Conservation (phyloP, 2,888 invertebrate species). For the Bibio marci region DNA sequence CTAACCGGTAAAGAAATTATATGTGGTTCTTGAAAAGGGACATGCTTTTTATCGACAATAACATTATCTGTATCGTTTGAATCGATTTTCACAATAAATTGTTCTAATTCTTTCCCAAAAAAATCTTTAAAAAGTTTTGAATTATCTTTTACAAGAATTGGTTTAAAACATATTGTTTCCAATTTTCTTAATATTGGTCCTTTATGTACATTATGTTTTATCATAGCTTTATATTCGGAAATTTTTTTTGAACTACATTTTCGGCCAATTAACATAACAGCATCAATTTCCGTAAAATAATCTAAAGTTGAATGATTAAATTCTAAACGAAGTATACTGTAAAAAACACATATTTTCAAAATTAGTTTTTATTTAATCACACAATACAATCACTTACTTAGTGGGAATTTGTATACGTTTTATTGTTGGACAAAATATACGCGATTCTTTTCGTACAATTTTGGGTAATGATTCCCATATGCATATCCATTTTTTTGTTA, state of each 20-base stretch:
- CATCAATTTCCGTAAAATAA: conserved; percentile 81
- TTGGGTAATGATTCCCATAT: conserved; percentile 60
- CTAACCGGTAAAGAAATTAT: too few species aligned
- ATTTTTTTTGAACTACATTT: conserved; percentile 18
- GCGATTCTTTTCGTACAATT: conserved; percentile 38
- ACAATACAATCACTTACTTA: conserved; percentile 33
- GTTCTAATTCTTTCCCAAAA: conserved; percentile 23
- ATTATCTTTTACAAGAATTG: conserved; percentile 17
- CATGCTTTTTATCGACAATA: conserved; percentile 1
- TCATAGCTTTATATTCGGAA: conserved; percentile 10
- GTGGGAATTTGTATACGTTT: conserved; percentile 37
- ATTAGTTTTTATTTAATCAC: conserved; percentile 3
- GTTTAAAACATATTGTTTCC: conserved; percentile 23
- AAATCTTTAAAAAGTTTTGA: conserved; percentile 20
- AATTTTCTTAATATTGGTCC: conserved; percentile 25
- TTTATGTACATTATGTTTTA: conserved; percentile 3
- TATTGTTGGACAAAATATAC: conserved; percentile 62
- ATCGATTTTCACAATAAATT: conserved; percentile 18
- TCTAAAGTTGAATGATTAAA: conserved; percentile 65
- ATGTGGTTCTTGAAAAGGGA: too few species aligned
- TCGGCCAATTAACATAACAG: conserved; percentile 58
- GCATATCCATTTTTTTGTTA: conserved; percentile 43
- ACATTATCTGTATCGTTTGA: conserved; percentile 8
- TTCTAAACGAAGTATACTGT: conserved; percentile 63
- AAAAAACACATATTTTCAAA: conserved; percentile 11